Base-by-base conservation (phyloP, 2,113 vertebrate species). In the Pao palembangensis region DNA sequence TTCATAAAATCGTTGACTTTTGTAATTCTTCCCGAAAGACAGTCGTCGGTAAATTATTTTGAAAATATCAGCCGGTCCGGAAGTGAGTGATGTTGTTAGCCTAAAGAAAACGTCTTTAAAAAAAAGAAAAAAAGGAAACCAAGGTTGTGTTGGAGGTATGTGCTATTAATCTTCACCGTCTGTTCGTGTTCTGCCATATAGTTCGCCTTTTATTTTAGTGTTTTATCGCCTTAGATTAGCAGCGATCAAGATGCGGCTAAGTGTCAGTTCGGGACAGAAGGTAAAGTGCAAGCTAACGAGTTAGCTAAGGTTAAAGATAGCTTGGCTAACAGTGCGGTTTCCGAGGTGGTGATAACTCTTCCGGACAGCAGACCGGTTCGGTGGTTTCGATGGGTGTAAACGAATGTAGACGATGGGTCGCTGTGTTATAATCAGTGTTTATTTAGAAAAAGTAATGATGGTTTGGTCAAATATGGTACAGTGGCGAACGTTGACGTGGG, bases 101-200 rank as follows among this genome's bases (percentile, higher is more conserved):
- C 34, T 8, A 38, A 38, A 38, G 34, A 38, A 38, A 38, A 38
- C 34, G 34, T 12, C 34, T 74, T 82, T 86, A 87, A 85, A 84
- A 88, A 7, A 28, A 28, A 28, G 5, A 28, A 28, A 28, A 28
- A 28, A 89, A 78, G 85, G 79, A 88, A 85, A 88, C 66, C 88
- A 88, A 89, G 88, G 87, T 88, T 90, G 83, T 78, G 67, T 55
- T 61, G 76, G 69, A 78, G 88, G 88, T 87, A 82, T 17, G 88
- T 75, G n/a, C 55, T 14, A 0, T 49, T 16, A 51, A 10, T 47
- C 2, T 19, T 6, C 8, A 1, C 4, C 11, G 10, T 4, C 28
- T 51, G 17, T 12, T 21, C 0, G 15, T n/a, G 16, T 25, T 23
- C 2, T 8, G 25, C 7, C 51, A 48, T 51, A 8, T 5, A 14